phyloP scores from a whole-genome alignment of 2,888 invertebrate species.

The Cheiracanthium punctorium region DNA sequence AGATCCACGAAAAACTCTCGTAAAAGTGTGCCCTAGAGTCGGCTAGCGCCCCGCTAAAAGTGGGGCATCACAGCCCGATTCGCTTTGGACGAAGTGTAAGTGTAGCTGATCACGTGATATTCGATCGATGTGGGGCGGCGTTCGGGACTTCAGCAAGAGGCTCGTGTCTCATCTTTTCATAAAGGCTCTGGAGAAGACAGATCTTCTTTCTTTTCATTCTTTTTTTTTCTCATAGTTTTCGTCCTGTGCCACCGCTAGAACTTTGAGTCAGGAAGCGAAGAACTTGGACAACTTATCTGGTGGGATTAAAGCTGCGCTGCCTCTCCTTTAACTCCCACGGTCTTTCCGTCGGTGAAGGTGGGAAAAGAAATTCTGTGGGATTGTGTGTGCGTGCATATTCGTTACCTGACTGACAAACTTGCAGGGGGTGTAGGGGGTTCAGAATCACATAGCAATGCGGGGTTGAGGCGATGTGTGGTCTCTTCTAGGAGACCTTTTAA shows the following conservation, averaged over 20 bases:
- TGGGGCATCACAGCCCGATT: slow-evolving; percentile 49
- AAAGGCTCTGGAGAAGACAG: neutral
- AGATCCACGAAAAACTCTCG: slow-evolving; percentile 43
- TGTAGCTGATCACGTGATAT: slow-evolving; percentile 64
- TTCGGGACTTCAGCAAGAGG: slow-evolving; percentile 1
- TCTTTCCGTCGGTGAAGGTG: neutral
- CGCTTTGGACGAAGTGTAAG: slow-evolving; percentile 56
- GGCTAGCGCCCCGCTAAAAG: slow-evolving; percentile 24
- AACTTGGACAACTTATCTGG: slow-evolving; percentile 44
- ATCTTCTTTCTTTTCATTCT: slow-evolving; percentile 10
- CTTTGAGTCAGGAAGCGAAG: slow-evolving; percentile 27
- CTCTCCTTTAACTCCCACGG: neutral
- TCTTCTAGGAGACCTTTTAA: too few species aligned
- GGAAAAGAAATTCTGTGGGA: neutral
- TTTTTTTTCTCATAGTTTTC: slow-evolving; percentile 6
- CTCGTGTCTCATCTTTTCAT: neutral
- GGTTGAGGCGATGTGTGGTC: too few species aligned
- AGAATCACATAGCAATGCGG: too few species aligned
- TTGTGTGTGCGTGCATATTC: too few species aligned
- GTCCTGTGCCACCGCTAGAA: slow-evolving; percentile 20
- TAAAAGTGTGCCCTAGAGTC: slow-evolving; percentile 24
- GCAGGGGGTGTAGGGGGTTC: too few species aligned
- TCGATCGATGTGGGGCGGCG: slow-evolving; percentile 41
- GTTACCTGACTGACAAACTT: too few species aligned
- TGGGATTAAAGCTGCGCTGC: slow-evolving; percentile 26